These are phyloP conservation scores for Patiria miniata DNA, from an alignment of 35 echinoderm and acorn worm genomes.

Conservation along the genomic window DNA sequence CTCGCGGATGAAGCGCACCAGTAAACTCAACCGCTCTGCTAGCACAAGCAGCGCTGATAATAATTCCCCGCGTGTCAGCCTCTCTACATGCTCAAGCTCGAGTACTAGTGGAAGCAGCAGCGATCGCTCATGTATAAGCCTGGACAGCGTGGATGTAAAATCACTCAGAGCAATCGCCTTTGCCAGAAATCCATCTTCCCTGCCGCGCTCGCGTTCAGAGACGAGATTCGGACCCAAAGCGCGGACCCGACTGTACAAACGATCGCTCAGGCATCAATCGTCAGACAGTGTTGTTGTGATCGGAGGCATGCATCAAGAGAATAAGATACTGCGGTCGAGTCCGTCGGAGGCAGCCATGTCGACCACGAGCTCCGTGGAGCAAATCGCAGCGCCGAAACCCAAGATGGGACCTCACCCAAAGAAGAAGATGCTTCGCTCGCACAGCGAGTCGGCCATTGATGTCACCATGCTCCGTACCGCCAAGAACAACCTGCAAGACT, in stretches of 20 bases:
- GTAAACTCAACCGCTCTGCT: background rate
- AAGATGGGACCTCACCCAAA: conserved; percentile 61
- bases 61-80: background rate
- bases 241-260: background rate
- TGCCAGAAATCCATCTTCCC: background rate
- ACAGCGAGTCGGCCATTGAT: conserved; percentile 77
- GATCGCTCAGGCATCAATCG: conserved; percentile 38
- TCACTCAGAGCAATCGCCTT: conserved; percentile 10
- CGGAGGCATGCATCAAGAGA: conserved; percentile 52
- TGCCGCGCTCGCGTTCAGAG: background rate
- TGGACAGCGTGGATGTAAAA: background rate
- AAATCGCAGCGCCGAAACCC: background rate
- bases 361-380: background rate
- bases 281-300: conserved; percentile 58
- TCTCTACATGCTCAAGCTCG: background rate
- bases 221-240: conserved; percentile 8
- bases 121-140: conserved; percentile 8
- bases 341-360: conserved; percentile 27
- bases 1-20: conserved; percentile 30
- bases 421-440: conserved; percentile 77
- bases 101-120: background rate
- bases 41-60: conserved; percentile 30
- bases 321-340: conserved; percentile 45
- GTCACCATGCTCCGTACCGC: conserved; percentile 21
- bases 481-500: conserved; percentile 3